These are phyloP conservation scores for zebrafish (Danio rerio) DNA, from an alignment of 2,113 vertebrate species.

Conservation along the genomic window GRCz12tu NC_133191.1:20718501-20719000, in stretches of 20 bases:
- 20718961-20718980: too few relatives aligned
- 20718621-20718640: conserved; percentile 80
- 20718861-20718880: conserved; percentile 1
- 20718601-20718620: conserved; percentile 74
- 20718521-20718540: not conserved
- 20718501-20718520: not conserved
- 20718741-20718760: conserved; percentile 70
- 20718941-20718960: too few relatives aligned
- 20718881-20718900: not conserved
- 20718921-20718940: too few relatives aligned
- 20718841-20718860: not conserved
- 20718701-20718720: conserved; percentile 75
- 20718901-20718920: too few relatives aligned
- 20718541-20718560: not conserved
- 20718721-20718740: conserved; percentile 75
- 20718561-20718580: not conserved
- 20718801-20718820: conserved; percentile 73
- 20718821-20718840: conserved; percentile 32
- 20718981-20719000: too few relatives aligned
- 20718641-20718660: conserved; percentile 82
- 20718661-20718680: conserved; percentile 65
- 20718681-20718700: conserved; percentile 65
- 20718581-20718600: conserved; percentile 78
- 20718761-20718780: conserved; percentile 77
- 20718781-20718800: conserved; percentile 78